These are phyloP conservation scores for Maconellicoccus hirsutus DNA, from an alignment of 1,140 invertebrate species.

Conservation along the genomic window DNA sequence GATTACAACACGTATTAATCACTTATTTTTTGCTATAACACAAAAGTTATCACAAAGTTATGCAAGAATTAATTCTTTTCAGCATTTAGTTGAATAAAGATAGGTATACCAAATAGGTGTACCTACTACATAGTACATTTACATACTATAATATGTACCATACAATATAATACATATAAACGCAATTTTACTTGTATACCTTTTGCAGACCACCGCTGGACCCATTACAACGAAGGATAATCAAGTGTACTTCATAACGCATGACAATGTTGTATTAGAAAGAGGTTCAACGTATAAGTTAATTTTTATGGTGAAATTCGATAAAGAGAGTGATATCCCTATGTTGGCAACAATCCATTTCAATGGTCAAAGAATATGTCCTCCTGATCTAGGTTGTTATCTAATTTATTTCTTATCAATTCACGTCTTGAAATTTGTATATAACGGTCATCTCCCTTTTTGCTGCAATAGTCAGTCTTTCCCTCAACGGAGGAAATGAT, in stretches of 20 bases:
- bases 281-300: not conserved
- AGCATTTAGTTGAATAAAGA: no score
- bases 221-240: slow-evolving; percentile 1
- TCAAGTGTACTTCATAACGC: not conserved
- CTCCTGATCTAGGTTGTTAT: not conserved
- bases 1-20: no score
- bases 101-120: no score
- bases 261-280: not conserved
- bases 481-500: not conserved
- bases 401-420: not conserved
- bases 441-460: no score
- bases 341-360: slow-evolving; percentile 10
- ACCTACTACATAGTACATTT: no score
- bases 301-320: slow-evolving; percentile 9
- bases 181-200: no score
- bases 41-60: no score
- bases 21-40: no score
- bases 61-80: no score
- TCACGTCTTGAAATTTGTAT: no score
- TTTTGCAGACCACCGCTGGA: not conserved
- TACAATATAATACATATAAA: no score
- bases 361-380: not conserved
- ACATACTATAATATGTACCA: no score
- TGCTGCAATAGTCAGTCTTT: not conserved
- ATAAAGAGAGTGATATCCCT: not conserved